Conservation (phyloP, 2,888 invertebrate species). For the Achlya flavicornis region DNA sequence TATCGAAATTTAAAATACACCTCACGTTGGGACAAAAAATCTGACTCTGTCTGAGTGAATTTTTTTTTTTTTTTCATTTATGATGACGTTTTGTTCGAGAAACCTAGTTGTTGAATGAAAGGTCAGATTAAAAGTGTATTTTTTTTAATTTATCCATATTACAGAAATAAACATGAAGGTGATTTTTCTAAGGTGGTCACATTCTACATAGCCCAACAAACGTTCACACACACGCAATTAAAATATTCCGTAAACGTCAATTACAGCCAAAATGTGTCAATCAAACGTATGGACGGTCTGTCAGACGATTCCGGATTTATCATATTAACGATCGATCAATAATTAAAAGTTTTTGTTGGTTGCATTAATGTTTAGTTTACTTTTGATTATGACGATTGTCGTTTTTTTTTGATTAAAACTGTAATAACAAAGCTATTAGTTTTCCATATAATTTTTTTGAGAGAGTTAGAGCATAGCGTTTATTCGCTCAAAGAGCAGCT, state of each 20-base stretch:
- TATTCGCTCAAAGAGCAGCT: too few species aligned
- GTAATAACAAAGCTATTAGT: too few species aligned
- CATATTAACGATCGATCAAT: constrained; percentile 59
- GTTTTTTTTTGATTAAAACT: too few species aligned
- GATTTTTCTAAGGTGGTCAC: constrained; percentile 13
- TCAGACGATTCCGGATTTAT: constrained; percentile 48
- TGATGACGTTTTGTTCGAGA: too few species aligned
- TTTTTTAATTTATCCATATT: neutral
- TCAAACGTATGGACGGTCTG: constrained; percentile 55
- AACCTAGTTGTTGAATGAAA: too few species aligned
- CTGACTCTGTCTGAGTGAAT: too few species aligned
- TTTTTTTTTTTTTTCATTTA: too few species aligned
- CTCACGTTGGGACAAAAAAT: too few species aligned
- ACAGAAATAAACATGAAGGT: neutral
- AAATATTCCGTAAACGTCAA: constrained; percentile 67
- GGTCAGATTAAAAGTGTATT: neutral
- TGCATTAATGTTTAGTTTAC: constrained; percentile 25
- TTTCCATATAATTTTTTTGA: too few species aligned
- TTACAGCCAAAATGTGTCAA: constrained; percentile 75
- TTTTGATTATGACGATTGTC: constrained; percentile 22
- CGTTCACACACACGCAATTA: constrained; percentile 54
- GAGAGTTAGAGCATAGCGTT: too few species aligned
- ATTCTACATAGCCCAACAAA: constrained; percentile 16
- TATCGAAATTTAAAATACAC: too few species aligned
- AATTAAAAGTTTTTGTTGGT: constrained; percentile 50